Conservation (phyloP, 2,888 invertebrate genomes). For the Eupithecia subfuscata region DNA sequence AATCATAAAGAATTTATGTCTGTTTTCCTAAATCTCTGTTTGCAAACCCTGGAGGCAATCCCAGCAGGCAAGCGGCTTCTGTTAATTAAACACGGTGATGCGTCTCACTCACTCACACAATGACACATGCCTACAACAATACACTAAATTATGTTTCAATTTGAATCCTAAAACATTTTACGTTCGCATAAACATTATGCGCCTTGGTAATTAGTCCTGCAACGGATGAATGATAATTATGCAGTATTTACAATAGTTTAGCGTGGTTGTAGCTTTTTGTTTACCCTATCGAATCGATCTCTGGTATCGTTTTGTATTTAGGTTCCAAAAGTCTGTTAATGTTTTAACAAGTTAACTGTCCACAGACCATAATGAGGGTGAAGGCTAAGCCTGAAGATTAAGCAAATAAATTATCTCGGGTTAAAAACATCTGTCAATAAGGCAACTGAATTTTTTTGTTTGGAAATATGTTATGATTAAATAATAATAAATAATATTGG, state of each 20-base stretch:
- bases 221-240: neutral
- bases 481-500: too few species aligned
- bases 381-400: neutral
- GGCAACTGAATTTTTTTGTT: neutral
- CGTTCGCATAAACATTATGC: neutral
- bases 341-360: neutral
- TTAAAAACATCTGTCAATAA: neutral
- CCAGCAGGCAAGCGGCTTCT: conserved; percentile 27
- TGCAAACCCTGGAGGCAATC: conserved; percentile 25
- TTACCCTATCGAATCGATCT: neutral
- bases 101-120: conserved; percentile 39
- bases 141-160: conserved; percentile 24
- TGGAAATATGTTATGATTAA: neutral
- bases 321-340: neutral
- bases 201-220: neutral
- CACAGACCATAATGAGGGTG: neutral
- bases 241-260: neutral
- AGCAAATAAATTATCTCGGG: neutral
- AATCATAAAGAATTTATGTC: conserved; percentile 10
- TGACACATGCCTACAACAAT: conserved; percentile 22
- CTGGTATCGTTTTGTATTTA: neutral
- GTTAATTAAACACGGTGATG: conserved; percentile 46
- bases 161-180: conserved; percentile 18
- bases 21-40: conserved; percentile 9
- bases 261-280: neutral